Evolutionary conservation across 2,888 invertebrate species (phyloP).

Genomic region (Mythimna lalbum): DNA sequence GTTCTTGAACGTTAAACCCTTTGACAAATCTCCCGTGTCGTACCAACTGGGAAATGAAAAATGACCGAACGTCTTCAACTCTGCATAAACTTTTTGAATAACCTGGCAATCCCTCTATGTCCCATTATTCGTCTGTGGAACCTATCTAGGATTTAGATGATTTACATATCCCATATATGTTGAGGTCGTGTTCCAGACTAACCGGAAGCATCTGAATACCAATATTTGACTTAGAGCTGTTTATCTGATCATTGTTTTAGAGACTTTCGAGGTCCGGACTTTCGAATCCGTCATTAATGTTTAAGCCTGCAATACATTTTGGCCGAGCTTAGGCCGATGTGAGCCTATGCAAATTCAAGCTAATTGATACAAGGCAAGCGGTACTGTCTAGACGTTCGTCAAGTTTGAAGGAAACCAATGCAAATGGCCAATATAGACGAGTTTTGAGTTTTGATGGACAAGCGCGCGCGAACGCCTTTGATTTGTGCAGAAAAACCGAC

Average conservation of each 20-base stretch:
- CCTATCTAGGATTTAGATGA: too few relatives aligned
- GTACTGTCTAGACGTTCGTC: too few relatives aligned
- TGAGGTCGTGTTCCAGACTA: not conserved
- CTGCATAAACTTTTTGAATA: conserved; percentile 13
- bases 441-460: too few relatives aligned
- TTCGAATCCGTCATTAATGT: too few relatives aligned
- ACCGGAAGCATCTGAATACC: not conserved
- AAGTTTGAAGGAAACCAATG: too few relatives aligned
- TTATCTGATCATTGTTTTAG: not conserved
- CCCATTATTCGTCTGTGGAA: not conserved
- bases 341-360: too few relatives aligned
- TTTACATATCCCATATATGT: not conserved
- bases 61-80: conserved; percentile 21
- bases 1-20: conserved; percentile 29
- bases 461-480: too few relatives aligned
- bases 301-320: too few relatives aligned
- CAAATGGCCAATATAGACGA: too few relatives aligned
- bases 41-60: conserved; percentile 42
- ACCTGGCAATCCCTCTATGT: not conserved
- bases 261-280: not conserved
- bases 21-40: conserved; percentile 31
- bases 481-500: too few relatives aligned
- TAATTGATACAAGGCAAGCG: too few relatives aligned
- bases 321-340: too few relatives aligned
- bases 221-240: not conserved